Percentiles rank a stretch among this genome's conserved stretches.
Conservation (phyloP, 2,888 invertebrate species). For the Octodonta nipae region DNA sequence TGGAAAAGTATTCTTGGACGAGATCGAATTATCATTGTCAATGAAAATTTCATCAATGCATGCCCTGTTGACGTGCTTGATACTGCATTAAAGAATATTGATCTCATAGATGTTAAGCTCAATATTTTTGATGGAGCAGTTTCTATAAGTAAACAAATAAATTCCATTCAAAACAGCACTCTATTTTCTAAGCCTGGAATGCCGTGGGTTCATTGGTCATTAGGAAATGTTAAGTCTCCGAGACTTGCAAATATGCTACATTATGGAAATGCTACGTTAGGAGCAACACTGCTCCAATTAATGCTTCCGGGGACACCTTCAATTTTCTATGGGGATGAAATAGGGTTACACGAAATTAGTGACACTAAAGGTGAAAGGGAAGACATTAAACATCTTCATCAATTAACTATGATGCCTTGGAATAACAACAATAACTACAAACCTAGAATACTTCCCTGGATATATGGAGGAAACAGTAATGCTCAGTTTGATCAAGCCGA, state of each 20-base stretch:
- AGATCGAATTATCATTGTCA: conserved; percentile 53
- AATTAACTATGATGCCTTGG: conserved; percentile 61
- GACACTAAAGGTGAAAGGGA: conserved; percentile 45
- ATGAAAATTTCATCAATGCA: conserved; percentile 41
- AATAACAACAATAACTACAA: conserved; percentile 28
- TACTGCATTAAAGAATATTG: conserved; percentile 50
- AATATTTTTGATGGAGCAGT: conserved; percentile 45
- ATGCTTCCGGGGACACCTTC: conserved; percentile 76
- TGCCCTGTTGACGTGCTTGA: conserved; percentile 40
- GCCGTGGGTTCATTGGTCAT: conserved; percentile 72
- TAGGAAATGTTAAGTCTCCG: conserved; percentile 50
- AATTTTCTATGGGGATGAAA: conserved; percentile 86
- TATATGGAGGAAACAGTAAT: conserved; percentile 41
- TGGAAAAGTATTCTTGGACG: conserved; percentile 57
- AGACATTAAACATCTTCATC: conserved; percentile 49
- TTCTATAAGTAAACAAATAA: conserved; percentile 46
- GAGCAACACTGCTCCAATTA: conserved; percentile 59
- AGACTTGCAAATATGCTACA: conserved; percentile 46
- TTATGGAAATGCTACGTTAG: conserved; percentile 49
- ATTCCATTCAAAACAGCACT: conserved; percentile 41
- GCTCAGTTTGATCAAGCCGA: conserved; percentile 42
- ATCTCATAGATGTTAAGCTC: conserved; percentile 58
- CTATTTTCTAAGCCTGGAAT: conserved; percentile 47
- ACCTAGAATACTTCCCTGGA: conserved; percentile 49
- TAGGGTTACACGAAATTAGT: conserved; percentile 50